Percentiles rank a stretch among this genome's conserved stretches.
Evolutionary conservation across 2,888 invertebrate species (phyloP).

Genomic region (Drosophila dives): DNA sequence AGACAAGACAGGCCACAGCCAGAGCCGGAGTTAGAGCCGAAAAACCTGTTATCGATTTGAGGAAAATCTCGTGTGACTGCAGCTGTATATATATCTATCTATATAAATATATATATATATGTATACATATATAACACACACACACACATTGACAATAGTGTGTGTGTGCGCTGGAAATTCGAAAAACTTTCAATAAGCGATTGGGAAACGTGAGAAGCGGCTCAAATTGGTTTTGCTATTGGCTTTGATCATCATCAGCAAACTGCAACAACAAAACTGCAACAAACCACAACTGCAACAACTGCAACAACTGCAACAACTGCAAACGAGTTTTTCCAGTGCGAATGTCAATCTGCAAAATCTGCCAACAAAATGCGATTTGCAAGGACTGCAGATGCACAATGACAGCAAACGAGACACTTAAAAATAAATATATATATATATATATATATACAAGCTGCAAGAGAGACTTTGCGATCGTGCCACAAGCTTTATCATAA

Average conservation of each 20-base stretch:
- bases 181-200: conserved; percentile 69
- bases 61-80: conserved; percentile 61
- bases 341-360: conserved; percentile 56
- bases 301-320: conserved; percentile 1
- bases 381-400: conserved; percentile 53
- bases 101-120: conserved; percentile 2
- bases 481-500: conserved; percentile 24
- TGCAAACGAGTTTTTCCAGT: conserved; percentile 71
- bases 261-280: conserved; percentile 10
- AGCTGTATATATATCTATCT: conserved; percentile 11
- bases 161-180: conserved; percentile 51
- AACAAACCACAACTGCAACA: background rate
- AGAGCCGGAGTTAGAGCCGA: conserved; percentile 44
- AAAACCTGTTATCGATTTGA: conserved; percentile 75
- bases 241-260: conserved; percentile 55
- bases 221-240: conserved; percentile 60
- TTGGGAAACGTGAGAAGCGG: conserved; percentile 68
- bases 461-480: conserved; percentile 9
- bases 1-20: conserved; percentile 25
- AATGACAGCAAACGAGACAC: conserved; percentile 17
- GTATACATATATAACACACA: conserved; percentile 1
- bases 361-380: conserved; percentile 22
- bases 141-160: background rate
- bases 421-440: background rate
- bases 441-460: background rate